These are phyloP conservation scores for Periophthalmus modestus DNA, from an alignment of 2,113 vertebrate species.

Conservation along the genomic window DNA sequence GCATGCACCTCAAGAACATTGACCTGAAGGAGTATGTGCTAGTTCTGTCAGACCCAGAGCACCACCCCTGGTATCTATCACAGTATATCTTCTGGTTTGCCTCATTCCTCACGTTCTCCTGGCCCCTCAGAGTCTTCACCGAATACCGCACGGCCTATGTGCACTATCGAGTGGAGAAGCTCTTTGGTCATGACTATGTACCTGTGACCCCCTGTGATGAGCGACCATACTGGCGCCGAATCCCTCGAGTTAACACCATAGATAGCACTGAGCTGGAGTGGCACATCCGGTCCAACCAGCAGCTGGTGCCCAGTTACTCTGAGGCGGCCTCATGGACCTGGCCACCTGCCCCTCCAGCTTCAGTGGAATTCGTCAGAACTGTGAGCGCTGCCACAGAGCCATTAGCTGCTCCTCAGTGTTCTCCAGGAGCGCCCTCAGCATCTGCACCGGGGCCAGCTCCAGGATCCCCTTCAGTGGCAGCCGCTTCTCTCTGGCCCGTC, in stretches of 20 bases:
- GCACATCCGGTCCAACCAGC: conserved; percentile 97
- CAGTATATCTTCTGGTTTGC: conserved; percentile 92
- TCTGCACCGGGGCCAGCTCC: conserved; percentile 87
- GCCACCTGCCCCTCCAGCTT: conserved; percentile 82
- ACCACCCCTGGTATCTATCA: conserved; percentile 93
- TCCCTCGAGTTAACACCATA: conserved; percentile 93
- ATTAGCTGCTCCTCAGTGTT: conserved; percentile 97
- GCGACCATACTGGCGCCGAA: conserved; percentile 85
- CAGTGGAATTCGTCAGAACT: conserved; percentile 86
- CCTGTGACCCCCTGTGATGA: conserved; percentile 89
- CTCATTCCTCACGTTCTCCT: conserved; percentile 91
- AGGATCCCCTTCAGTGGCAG: conserved; percentile 88
- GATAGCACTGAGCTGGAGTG: conserved; percentile 96
- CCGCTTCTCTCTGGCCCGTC: conserved; percentile 88
- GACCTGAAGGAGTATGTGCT: conserved; percentile 96
- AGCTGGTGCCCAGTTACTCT: conserved; percentile 95
- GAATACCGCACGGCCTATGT: conserved; percentile 92
- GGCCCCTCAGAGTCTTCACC: conserved; percentile 91
- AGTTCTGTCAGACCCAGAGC: conserved; percentile 88
- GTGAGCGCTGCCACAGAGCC: conserved; percentile 90
- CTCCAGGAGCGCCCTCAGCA: conserved; percentile 93
- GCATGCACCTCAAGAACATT: conserved; percentile 94
- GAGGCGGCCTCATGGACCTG: conserved; percentile 96
- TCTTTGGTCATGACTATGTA: conserved; percentile 91
- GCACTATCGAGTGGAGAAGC: conserved; percentile 95